Evolutionary conservation across 1,140 invertebrate genomes (phyloP).

Genomic region (Drosophila simulans): DNA sequence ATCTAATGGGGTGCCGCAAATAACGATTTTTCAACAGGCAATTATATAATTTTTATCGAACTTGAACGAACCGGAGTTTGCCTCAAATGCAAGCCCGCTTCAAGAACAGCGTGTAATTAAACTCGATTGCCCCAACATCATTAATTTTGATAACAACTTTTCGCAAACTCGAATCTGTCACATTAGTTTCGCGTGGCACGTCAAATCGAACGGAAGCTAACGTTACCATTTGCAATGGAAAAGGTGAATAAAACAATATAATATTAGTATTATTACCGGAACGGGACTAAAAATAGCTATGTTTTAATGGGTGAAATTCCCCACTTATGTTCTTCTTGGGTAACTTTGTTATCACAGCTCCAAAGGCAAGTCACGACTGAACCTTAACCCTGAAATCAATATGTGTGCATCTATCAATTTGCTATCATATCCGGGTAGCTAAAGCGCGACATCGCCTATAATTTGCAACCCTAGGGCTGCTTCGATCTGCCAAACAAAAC

Average conservation of each 20-base stretch:
- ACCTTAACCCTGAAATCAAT: slow-evolving; percentile 36
- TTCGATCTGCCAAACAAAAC: slow-evolving; percentile 1
- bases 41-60: slow-evolving; percentile 9
- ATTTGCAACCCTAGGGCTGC: slow-evolving; percentile 12
- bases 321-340: slow-evolving; percentile 5
- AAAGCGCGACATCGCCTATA: slow-evolving; percentile 13
- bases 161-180: slow-evolving; percentile 2
- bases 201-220: slow-evolving; percentile 9
- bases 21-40: slow-evolving; percentile 6
- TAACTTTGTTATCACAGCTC: slow-evolving; percentile 16
- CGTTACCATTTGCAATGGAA: neutral
- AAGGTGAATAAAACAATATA: neutral
- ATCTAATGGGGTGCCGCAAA: neutral
- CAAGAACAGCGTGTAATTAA: slow-evolving; percentile 29
- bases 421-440: slow-evolving; percentile 36
- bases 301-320: neutral
- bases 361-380: slow-evolving; percentile 33
- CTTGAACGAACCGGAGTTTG: slow-evolving; percentile 11
- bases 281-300: neutral
- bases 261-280: no score
- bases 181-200: slow-evolving; percentile 34
- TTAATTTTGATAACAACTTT: slow-evolving; percentile 21
- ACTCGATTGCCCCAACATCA: slow-evolving; percentile 8
- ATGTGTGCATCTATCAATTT: slow-evolving; percentile 31
- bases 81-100: slow-evolving; percentile 1